Percentiles rank a stretch among this genome's conserved stretches.
Conservation (phyloP, 1,140 invertebrate species). For the Druon quercuslanigerum region DNA sequence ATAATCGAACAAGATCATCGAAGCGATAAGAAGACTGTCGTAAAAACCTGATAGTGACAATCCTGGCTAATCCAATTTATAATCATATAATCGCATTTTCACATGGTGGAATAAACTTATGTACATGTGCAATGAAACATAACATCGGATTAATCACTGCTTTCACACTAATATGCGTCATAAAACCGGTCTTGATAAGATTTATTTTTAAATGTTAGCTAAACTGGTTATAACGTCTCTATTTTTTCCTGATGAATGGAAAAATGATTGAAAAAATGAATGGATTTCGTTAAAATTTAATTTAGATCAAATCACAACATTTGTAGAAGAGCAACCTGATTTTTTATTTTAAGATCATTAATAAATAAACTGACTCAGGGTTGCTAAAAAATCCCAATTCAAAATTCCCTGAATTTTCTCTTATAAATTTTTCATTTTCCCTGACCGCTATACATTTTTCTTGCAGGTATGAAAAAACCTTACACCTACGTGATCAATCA, state of each 20-base stretch:
- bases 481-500: too few relatives aligned
- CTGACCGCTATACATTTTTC: too few relatives aligned
- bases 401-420: too few relatives aligned
- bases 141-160: background rate
- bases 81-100: background rate
- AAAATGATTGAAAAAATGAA: background rate
- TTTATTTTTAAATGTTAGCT: background rate
- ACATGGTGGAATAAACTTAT: background rate
- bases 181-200: background rate
- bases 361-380: too few relatives aligned
- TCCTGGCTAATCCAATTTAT: background rate
- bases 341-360: too few relatives aligned
- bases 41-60: background rate
- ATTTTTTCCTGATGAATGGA: background rate
- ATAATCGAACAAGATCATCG: background rate
- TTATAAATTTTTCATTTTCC: too few relatives aligned
- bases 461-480: too few relatives aligned
- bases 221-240: background rate
- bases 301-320: too few relatives aligned
- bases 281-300: background rate
- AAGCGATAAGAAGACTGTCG: background rate
- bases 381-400: too few relatives aligned
- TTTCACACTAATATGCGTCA: background rate
- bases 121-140: background rate
- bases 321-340: too few relatives aligned